Evolutionary conservation across 2,888 invertebrate species (phyloP).

Genomic region (Heliconius ismenius): DNA sequence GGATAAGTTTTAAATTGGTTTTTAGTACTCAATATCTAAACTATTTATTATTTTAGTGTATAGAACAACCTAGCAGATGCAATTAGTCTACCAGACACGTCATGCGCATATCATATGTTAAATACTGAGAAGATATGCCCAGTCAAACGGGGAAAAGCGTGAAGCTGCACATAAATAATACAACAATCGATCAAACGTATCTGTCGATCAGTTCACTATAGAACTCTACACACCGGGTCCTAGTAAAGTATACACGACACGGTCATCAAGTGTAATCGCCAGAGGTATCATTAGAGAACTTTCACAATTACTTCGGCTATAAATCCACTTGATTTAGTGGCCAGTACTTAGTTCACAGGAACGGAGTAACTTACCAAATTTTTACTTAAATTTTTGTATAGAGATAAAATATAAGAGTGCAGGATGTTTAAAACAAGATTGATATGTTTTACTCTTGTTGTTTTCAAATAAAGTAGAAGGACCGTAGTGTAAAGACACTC

Average conservation of each 20-base stretch:
- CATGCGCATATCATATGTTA: too few relatives aligned
- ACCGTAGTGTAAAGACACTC: too few relatives aligned
- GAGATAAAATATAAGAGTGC: not conserved
- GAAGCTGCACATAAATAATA: not conserved
- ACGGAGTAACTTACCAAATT: not conserved
- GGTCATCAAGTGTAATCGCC: constrained; percentile 40
- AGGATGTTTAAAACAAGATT: not conserved
- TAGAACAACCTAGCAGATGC: not conserved
- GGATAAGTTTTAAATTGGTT: not conserved
- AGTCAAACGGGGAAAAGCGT: not conserved
- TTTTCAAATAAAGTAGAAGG: too few relatives aligned
- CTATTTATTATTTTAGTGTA: not conserved
- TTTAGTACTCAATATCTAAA: not conserved
- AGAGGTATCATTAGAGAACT: constrained; percentile 40
- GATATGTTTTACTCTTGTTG: too few relatives aligned
- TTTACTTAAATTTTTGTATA: not conserved
- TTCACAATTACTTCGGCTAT: constrained; percentile 37
- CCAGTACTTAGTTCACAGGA: constrained; percentile 10
- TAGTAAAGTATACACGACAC: not conserved
- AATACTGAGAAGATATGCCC: too few relatives aligned
- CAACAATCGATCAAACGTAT: not conserved
- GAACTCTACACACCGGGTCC: not conserved
- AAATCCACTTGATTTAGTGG: constrained; percentile 41
- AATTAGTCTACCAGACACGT: not conserved
- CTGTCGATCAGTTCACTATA: not conserved